Base-by-base conservation (phyloP, 2,888 invertebrate species). In the Melanchra persicariae region DNA sequence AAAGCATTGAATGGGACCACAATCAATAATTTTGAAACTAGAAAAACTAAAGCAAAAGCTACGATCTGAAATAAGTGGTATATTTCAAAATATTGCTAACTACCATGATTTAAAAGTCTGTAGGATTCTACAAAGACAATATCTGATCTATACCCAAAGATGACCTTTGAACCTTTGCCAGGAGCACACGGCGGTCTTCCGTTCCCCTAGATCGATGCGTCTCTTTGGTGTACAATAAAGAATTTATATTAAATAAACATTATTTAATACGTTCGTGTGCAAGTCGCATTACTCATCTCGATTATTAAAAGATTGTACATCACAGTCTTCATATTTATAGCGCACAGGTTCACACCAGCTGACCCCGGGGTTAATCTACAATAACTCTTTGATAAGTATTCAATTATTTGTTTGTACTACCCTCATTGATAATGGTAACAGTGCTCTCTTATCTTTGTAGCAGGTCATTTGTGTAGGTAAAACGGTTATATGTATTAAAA, bases 371-470 rank as follows among this genome's bases (percentile, higher is more conserved):
- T 75, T 79, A 81, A 83, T 82, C 75, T 78, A 52, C 66, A 76
- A 72, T 83, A 78, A 77, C 62, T 70, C 43, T 45, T 47, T 52
- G 74, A 85, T 85, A 83, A 81, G 43, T 75, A 78, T 81, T 83
- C 78, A 79, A 85, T 81, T 84, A 85, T 60, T 63, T 78, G 66
- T 77, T 76, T 65, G 65, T 75, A 52, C 30, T 76, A 75, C 64
- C 54, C 26, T 51, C 59, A 24, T 34, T 59, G 61, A 80, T 68
- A 79, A 65, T 55, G 30, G 37, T 58, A 59, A 71, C 58, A 55
- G 62, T 60, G 22, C 40, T 26, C 45, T 43, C 40, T 70, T 75
- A 79, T 75, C 78, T 15, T 30, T 17, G 51, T 34, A 54, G 22
- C 55, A 63, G 70, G 43, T 60, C 73, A 74, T 17, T 26, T 55